These are phyloP conservation scores for Nothobranchius kuhntae DNA, from an alignment of 2,113 vertebrate genomes.

Conservation along the genomic window DNA sequence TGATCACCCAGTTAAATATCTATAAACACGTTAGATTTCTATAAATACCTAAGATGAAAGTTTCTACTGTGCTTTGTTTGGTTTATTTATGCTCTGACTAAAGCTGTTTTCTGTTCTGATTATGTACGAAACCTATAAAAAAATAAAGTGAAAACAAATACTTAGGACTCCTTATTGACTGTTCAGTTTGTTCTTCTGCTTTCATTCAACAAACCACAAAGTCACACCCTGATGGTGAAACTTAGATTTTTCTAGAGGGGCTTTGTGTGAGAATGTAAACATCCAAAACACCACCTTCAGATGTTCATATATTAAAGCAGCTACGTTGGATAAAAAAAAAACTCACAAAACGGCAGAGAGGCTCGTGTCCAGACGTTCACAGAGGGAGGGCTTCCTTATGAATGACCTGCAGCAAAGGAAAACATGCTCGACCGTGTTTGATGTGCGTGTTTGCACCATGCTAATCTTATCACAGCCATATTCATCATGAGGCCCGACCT, in stretches of 20 bases:
- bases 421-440: constrained; percentile 33
- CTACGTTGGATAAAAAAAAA: neutral
- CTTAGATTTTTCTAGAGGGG: too few species aligned
- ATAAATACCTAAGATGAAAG: too few species aligned
- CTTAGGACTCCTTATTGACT: too few species aligned
- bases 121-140: too few species aligned
- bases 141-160: too few species aligned
- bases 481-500: constrained; percentile 65
- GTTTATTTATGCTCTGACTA: too few species aligned
- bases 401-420: constrained; percentile 40
- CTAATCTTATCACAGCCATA: constrained; percentile 68
- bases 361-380: constrained; percentile 23
- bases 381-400: constrained; percentile 38
- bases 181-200: too few species aligned
- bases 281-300: neutral
- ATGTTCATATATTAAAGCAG: neutral
- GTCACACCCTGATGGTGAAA: too few species aligned
- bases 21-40: too few species aligned
- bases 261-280: neutral
- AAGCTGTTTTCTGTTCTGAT: too few species aligned
- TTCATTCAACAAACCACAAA: too few species aligned
- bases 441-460: constrained; percentile 38
- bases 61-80: too few species aligned
- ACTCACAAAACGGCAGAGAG: constrained; percentile 13
- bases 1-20: neutral